Evolutionary conservation across 1,140 invertebrate species (phyloP).

Genomic region (silkworm (Bombyx mori)): DNA sequence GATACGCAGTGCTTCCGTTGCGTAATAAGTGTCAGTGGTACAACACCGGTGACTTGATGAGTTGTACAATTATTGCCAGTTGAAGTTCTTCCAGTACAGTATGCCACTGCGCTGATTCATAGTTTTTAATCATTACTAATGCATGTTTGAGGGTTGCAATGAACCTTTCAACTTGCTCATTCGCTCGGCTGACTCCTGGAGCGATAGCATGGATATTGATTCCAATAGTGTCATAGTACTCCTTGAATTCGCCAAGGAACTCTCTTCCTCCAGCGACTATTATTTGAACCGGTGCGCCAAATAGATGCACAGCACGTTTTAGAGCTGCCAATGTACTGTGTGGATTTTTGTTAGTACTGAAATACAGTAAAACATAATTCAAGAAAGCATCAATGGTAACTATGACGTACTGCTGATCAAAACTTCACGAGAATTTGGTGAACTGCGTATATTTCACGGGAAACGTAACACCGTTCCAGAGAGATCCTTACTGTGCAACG

Average conservation of each 20-base stretch:
- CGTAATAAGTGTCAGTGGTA: not conserved
- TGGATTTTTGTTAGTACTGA: constrained; percentile 19
- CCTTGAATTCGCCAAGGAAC: constrained; percentile 25
- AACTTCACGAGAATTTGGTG: too few relatives aligned
- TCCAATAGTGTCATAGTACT: constrained; percentile 17
- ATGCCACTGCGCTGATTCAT: not conserved
- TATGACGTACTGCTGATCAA: constrained; percentile 28
- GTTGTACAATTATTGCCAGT: constrained; percentile 5
- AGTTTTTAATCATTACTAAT: constrained; percentile 12
- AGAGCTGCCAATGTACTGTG: constrained; percentile 18
- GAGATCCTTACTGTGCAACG: too few relatives aligned
- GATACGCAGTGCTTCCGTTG: constrained; percentile 8
- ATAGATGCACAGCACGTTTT: constrained; percentile 21
- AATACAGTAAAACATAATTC: constrained; percentile 22
- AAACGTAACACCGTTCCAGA: too few relatives aligned
- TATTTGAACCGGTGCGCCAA: constrained; percentile 27
- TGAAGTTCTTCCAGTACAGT: constrained; percentile 5
- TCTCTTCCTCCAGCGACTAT: constrained; percentile 25
- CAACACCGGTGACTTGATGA: not conserved
- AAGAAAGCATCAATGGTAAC: constrained; percentile 43
- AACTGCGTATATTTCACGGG: too few relatives aligned
- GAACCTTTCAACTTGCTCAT: constrained; percentile 7
- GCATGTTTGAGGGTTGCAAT: constrained; percentile 12
- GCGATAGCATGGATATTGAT: constrained; percentile 8
- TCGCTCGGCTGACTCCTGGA: constrained; percentile 5